Evolutionary conservation across 1,140 invertebrate genomes (phyloP).

Genomic region (Heliconius hermathena): DNA sequence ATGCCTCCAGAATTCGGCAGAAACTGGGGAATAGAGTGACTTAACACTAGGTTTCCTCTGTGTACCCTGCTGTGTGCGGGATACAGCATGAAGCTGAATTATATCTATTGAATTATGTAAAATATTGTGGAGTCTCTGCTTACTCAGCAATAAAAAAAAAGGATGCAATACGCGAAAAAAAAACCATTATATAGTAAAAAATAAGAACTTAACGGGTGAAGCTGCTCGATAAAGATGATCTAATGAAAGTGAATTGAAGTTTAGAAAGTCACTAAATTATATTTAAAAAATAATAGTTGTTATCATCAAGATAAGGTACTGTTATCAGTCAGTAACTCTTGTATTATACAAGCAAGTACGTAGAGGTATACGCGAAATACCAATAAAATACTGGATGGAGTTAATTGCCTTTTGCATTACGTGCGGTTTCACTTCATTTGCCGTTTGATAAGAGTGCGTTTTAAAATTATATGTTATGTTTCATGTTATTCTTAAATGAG

Average conservation of each 20-base stretch:
- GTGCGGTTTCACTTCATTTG: constrained; percentile 19
- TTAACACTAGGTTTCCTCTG: no score
- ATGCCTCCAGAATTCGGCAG: no score
- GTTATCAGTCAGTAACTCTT: background rate
- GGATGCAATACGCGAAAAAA: no score
- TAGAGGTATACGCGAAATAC: background rate
- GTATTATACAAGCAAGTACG: background rate
- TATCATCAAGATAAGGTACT: background rate
- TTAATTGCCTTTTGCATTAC: constrained; percentile 26
- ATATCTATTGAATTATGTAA: no score
- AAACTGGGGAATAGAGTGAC: no score
- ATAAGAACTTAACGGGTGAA: background rate
- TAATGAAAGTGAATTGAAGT: background rate
- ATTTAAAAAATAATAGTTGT: background rate
- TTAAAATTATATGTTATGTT: background rate
- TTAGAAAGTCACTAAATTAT: background rate
- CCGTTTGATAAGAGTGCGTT: constrained; percentile 12
- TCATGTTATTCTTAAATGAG: no score
- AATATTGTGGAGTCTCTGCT: no score
- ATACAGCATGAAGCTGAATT: no score
- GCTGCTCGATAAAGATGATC: background rate
- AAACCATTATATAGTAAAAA: no score
- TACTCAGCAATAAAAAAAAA: no score
- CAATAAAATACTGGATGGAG: constrained; percentile 17
- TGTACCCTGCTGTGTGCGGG: no score